A percentile compares a stretch with the other conserved stretches of the same genome.
phyloP scores from a whole-genome alignment of 2,113 vertebrate genomes.

The Bagarius yarrelli region DNA sequence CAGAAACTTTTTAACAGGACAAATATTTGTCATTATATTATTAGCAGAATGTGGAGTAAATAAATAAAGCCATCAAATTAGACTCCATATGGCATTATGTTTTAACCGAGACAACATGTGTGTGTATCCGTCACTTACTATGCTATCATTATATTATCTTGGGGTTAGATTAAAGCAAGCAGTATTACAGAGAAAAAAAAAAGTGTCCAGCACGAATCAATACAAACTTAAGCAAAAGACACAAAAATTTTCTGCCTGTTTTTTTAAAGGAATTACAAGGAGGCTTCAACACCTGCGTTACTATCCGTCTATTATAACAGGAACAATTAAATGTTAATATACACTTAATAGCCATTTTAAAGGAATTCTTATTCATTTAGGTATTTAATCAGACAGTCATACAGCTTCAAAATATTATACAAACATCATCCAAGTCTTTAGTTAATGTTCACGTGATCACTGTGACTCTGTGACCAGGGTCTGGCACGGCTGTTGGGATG shows the following conservation, averaged over 20 bases:
- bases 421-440: neutral
- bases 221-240: neutral
- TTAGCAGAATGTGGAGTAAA: neutral
- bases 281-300: neutral
- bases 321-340: neutral
- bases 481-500: neutral
- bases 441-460: neutral
- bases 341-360: neutral
- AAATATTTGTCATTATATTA: neutral
- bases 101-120: neutral
- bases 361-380: neutral
- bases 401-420: neutral
- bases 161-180: slow-evolving; percentile 1
- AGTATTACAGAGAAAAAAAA: neutral
- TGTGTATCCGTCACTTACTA: neutral
- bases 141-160: neutral
- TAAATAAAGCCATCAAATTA: neutral
- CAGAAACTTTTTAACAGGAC: too few species aligned
- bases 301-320: neutral
- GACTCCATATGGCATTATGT: slow-evolving; percentile 1
- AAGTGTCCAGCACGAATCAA: neutral
- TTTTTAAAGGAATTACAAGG: neutral
- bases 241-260: too few species aligned
- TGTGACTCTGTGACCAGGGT: too few species aligned
- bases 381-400: neutral